Evolutionary conservation across 1,140 invertebrate genomes (phyloP).

Genomic region (Drosophila orosa): DNA sequence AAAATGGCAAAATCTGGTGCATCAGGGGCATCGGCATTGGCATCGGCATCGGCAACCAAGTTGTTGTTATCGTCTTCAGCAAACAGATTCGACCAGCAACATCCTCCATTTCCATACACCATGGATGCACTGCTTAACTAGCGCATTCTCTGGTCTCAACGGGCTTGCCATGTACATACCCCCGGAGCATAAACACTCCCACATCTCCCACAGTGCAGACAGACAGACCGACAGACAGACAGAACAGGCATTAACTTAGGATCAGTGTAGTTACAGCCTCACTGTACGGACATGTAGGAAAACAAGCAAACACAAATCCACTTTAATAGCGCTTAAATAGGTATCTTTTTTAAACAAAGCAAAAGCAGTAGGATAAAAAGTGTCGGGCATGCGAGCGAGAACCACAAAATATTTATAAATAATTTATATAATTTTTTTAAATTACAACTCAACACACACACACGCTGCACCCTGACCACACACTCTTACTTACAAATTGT

Average conservation of each 20-base stretch:
- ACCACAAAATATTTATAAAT: slow-evolving; percentile 76
- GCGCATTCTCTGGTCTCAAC: slow-evolving; percentile 65
- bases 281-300: slow-evolving; percentile 59
- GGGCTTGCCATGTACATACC: slow-evolving; percentile 80
- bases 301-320: slow-evolving; percentile 65
- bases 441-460: slow-evolving; percentile 64
- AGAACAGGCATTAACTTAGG: slow-evolving; percentile 62
- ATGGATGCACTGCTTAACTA: slow-evolving; percentile 88
- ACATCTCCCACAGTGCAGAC: slow-evolving; percentile 2
- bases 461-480: slow-evolving; percentile 13
- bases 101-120: slow-evolving; percentile 86
- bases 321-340: slow-evolving; percentile 81
- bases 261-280: slow-evolving; percentile 66
- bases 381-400: slow-evolving; percentile 58
- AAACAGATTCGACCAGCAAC: slow-evolving; percentile 68
- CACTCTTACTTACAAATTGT: slow-evolving; percentile 28
- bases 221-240: slow-evolving; percentile 8
- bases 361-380: slow-evolving; percentile 77
- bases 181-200: slow-evolving; percentile 34
- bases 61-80: slow-evolving; percentile 69
- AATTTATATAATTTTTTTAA: slow-evolving; percentile 70
- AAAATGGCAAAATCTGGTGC: slow-evolving; percentile 48
- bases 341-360: slow-evolving; percentile 67
- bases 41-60: slow-evolving; percentile 59
- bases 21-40: slow-evolving; percentile 22